phyloP scores from a whole-genome alignment of 2,113 vertebrate genomes.

The Pongo abelii region DNA sequence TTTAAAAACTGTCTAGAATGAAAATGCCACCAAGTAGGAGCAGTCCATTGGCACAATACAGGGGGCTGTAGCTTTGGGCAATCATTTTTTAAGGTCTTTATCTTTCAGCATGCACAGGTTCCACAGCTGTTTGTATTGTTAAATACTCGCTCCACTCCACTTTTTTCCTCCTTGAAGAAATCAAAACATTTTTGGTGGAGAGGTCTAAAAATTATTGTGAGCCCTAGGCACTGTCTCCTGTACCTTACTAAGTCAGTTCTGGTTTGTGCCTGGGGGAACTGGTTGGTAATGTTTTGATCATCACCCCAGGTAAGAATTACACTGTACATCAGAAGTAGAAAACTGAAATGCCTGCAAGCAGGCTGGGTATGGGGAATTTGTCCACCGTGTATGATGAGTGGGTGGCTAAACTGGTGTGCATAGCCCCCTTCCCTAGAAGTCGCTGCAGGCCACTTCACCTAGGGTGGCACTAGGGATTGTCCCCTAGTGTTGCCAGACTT shows the following conservation, averaged over 20 bases:
- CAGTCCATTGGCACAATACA: not conserved
- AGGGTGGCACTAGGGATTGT: not conserved
- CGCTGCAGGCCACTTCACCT: not conserved
- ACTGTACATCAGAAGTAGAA: not conserved
- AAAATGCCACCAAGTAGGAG: not conserved
- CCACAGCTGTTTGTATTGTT: not conserved
- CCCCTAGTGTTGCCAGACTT: not conserved
- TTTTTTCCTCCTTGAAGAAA: not conserved
- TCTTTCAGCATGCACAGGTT: not conserved
- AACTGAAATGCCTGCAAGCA: not conserved
- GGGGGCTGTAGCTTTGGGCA: not conserved
- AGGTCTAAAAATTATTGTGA: not conserved
- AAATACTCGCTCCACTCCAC: not conserved
- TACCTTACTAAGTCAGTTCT: not conserved
- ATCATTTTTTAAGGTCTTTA: not conserved
- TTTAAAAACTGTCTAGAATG: not conserved
- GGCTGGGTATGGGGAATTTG: not conserved
- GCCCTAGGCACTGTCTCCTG: not conserved
- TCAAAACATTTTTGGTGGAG: not conserved
- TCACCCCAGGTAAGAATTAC: not conserved
- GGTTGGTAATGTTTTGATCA: not conserved
- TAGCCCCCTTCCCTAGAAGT: not conserved
- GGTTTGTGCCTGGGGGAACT: not conserved
- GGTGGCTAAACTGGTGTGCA: not conserved
- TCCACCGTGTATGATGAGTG: not conserved